Base-by-base conservation (phyloP, 1,140 invertebrate species). In the Drosophila nasuta region DNA sequence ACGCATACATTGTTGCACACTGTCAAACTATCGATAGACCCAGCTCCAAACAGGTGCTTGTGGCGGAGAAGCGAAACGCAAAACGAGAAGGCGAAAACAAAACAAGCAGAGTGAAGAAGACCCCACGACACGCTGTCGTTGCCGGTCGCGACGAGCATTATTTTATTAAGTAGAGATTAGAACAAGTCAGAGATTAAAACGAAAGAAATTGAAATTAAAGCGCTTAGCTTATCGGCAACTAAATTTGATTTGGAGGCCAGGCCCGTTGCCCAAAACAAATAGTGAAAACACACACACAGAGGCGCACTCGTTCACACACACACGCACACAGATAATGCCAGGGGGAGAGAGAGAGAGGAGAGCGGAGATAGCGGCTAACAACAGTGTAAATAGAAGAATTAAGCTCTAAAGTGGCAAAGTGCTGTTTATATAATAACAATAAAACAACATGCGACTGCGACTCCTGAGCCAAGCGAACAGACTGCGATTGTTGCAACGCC, bases 391-490 rank as follows among this genome's bases (percentile, higher is more conserved):
- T 25, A 57, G 48, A 57, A 51, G 43, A 33, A 54, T 58, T 58
- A 57, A 25, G 35, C 57, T 57, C 11, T 49, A 54, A 30, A 64
- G 62, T 49, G 51, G 35, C 10, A 30, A 15, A 7, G 28, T 30
- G 1, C 28, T 54, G 8, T 3, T 74, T 74, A 75, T 57, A 64
- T 70, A 75, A 75, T 64, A 38, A 38, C 33, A 33, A 8, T 38
- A 38, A 8, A 38, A 10, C 33, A 8, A 10, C 59, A 75, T 75
- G 72, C 58, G 66, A 35, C 5, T 56, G 5, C 59, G 66, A 49
- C 25, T 63, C 25, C 58, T 75, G 15, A 13, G 30, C 45, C 57
- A 30, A 11, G 66, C 41, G 15, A 57, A 52, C 51, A 48, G 43
- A 10, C 51, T 70, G 20, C n/a, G 20, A 25, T 25, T 63, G 43